Evolutionary conservation across 1,140 invertebrate genomes (phyloP).

Genomic region (Onthophagus taurus): DNA sequence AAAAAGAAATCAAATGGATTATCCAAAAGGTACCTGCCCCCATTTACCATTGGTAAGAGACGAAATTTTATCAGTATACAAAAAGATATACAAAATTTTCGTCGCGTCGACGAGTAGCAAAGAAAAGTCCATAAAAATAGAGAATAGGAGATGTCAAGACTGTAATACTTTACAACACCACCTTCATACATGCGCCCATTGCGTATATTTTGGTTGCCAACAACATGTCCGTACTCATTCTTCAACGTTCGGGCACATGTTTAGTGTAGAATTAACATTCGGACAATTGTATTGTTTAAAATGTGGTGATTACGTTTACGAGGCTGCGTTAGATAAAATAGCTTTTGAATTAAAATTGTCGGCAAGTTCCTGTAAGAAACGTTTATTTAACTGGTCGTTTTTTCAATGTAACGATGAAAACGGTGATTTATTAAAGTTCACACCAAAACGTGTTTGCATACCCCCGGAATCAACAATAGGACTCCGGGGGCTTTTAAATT

Average conservation of each 20-base stretch:
- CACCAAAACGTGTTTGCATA: slow-evolving; percentile 65
- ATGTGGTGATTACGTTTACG: slow-evolving; percentile 79
- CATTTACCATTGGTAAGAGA: too few species aligned
- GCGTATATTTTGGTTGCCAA: slow-evolving; percentile 87
- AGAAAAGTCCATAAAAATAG: too few species aligned
- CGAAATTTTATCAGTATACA: too few species aligned
- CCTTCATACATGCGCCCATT: slow-evolving; percentile 84
- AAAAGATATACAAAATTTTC: too few species aligned
- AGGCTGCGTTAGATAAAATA: slow-evolving; percentile 41
- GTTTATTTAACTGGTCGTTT: slow-evolving; percentile 35
- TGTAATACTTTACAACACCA: too few species aligned
- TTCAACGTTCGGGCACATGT: slow-evolving; percentile 59
- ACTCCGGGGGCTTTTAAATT: slow-evolving; percentile 84
- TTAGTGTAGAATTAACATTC: slow-evolving; percentile 79
- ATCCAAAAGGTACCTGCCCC: too few species aligned
- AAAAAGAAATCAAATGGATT: too few species aligned
- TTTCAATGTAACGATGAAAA: slow-evolving; percentile 76
- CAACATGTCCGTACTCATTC: slow-evolving; percentile 81
- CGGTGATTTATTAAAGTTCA: slow-evolving; percentile 54
- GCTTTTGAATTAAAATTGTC: slow-evolving; percentile 36
- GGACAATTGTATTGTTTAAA: slow-evolving; percentile 86
- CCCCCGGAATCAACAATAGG: slow-evolving; percentile 78
- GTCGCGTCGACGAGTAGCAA: too few species aligned
- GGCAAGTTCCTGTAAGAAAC: slow-evolving; percentile 27
- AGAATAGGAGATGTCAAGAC: too few species aligned